Conservation (phyloP, 2,113 vertebrate species). For the Hippocampus abdominalis region DNA sequence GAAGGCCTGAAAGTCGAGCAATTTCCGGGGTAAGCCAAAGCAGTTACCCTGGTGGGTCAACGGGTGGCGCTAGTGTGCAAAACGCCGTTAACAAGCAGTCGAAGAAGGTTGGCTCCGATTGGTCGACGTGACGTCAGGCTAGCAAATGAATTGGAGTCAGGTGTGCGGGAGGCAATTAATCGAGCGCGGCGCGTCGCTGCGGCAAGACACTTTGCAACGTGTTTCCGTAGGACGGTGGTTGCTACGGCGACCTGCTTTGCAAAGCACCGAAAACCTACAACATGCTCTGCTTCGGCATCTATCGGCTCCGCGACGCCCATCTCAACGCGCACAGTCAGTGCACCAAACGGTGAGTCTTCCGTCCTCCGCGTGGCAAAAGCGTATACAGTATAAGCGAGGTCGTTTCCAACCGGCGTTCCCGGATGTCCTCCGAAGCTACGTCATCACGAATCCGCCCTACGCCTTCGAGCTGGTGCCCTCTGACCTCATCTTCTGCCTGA, state of each 20-base stretch:
- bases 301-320: conserved; percentile 93
- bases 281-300: conserved; percentile 99
- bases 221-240: conserved; percentile 88
- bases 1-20: too few relatives aligned
- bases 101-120: too few relatives aligned
- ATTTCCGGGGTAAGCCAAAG: too few relatives aligned
- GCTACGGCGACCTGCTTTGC: conserved; percentile 97
- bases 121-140: too few relatives aligned
- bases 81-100: too few relatives aligned
- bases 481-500: conserved; percentile 98
- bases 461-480: conserved; percentile 95
- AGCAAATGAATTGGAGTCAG: too few relatives aligned
- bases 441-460: conserved; percentile 95
- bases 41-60: too few relatives aligned
- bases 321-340: conserved; percentile 84
- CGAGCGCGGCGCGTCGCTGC: too few relatives aligned
- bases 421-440: conserved; percentile 78
- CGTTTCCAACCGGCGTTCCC: background rate
- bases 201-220: background rate
- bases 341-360: conserved; percentile 83
- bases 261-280: conserved; percentile 99
- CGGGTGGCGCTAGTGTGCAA: too few relatives aligned
- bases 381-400: background rate
- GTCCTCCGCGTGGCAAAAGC: background rate
- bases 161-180: too few relatives aligned